Percentiles rank a stretch among this genome's conserved stretches.
These are phyloP conservation scores for Ophion slaviceki DNA, from an alignment of 2,888 invertebrate genomes.

Conservation along the genomic window DNA sequence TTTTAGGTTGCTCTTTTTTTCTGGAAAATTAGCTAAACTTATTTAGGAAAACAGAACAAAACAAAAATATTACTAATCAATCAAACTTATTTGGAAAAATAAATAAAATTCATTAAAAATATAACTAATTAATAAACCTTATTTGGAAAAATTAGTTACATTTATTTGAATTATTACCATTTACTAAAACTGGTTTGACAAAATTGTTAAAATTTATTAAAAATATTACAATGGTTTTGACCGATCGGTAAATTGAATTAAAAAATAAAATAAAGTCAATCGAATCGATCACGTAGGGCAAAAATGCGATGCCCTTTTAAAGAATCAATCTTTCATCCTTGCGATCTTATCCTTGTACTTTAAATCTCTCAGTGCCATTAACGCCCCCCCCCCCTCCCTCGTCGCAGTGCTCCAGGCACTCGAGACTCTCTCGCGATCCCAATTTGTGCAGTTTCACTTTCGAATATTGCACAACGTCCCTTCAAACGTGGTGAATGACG, in stretches of 20 bases:
- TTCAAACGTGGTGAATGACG: constrained; percentile 19
- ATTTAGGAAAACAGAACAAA: no score
- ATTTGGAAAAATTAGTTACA: no score
- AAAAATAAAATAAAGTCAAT: not conserved
- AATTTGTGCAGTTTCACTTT: constrained; percentile 59
- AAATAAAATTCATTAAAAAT: no score
- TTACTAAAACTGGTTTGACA: no score
- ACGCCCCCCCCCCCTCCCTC: not conserved
- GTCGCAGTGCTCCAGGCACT: not conserved
- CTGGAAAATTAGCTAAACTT: not conserved
- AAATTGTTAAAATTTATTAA: no score
- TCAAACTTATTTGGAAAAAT: no score
- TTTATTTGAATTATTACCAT: no score
- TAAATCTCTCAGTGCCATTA: constrained; percentile 6
- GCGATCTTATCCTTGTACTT: constrained; percentile 8
- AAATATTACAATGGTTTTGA: no score
- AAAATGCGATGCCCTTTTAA: not conserved
- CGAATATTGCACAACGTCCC: constrained; percentile 56
- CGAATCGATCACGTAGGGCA: not conserved
- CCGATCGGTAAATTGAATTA: not conserved
- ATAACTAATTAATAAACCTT: no score
- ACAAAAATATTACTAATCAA: no score
- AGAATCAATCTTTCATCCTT: not conserved
- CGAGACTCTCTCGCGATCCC: constrained; percentile 27
- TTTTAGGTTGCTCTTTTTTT: not conserved